These are phyloP conservation scores for Dicrostonyx torquatus DNA, from an alignment of 2,797 vertebrate genomes.

Conservation along the genomic window DNA sequence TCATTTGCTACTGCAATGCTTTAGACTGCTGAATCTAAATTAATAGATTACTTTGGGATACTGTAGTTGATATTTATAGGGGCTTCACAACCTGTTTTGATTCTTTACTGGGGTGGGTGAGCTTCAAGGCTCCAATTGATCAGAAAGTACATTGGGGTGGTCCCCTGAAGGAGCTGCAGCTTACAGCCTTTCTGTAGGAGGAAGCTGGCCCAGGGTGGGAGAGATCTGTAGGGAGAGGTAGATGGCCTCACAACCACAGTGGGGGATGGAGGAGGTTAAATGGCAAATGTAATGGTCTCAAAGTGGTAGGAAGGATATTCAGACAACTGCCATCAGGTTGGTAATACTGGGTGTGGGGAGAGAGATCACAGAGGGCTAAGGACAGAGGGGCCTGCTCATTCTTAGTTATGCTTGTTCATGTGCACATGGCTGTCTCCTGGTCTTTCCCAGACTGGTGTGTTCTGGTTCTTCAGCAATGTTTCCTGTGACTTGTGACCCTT, in stretches of 20 bases:
- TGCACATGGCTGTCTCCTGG: no score
- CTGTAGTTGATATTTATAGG: background rate
- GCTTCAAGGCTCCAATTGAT: background rate
- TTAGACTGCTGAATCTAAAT: conserved; percentile 42
- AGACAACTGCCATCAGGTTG: background rate
- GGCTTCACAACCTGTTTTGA: background rate
- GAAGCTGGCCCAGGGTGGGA: no score
- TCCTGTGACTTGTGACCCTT: background rate
- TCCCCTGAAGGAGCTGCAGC: background rate
- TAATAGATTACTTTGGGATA: conserved; percentile 7
- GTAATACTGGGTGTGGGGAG: background rate
- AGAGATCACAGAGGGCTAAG: background rate
- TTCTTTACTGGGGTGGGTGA: background rate
- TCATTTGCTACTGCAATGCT: background rate
- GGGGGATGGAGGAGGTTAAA: background rate
- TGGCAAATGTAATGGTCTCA: background rate
- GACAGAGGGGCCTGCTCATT: background rate
- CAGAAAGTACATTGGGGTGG: background rate
- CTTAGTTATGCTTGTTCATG: background rate
- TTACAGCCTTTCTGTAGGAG: background rate
- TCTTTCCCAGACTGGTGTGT: background rate
- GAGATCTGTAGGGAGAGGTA: background rate
- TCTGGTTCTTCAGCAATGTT: background rate
- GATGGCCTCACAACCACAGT: background rate
- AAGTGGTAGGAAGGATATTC: background rate